Evolutionary conservation across 2,113 vertebrate genomes (phyloP).

Genomic region (Anolis carolinensis): DNA sequence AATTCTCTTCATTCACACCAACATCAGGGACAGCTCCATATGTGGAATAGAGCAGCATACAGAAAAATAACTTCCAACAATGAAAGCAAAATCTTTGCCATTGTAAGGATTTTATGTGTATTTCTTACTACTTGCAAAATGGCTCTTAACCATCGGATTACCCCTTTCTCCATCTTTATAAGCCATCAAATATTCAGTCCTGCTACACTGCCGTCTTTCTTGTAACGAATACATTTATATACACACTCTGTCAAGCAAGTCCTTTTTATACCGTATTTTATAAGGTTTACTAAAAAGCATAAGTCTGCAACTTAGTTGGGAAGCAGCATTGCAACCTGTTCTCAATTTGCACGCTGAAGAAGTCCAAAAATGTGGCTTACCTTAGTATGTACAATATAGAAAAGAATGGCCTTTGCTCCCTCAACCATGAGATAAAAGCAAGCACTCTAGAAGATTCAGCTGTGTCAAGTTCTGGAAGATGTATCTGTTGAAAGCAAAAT

Average conservation of each 20-base stretch:
- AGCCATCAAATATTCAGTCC: not conserved
- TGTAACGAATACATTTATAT: not conserved
- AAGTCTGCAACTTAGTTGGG: not conserved
- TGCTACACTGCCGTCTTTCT: not conserved
- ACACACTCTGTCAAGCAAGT: not conserved
- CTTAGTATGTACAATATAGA: constrained; percentile 89
- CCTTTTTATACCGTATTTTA: not conserved
- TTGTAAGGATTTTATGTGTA: no score
- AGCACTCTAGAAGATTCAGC: constrained; percentile 87
- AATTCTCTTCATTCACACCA: no score
- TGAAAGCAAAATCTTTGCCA: no score
- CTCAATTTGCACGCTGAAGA: not conserved
- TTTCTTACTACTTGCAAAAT: no score
- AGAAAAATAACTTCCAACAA: no score
- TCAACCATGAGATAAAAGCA: constrained; percentile 90
- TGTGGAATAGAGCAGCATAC: no score
- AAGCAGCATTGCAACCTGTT: not conserved
- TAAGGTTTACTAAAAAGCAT: not conserved
- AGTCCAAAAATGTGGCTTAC: constrained; percentile 71
- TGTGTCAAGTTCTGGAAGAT: constrained; percentile 92
- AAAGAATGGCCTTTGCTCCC: constrained; percentile 93
- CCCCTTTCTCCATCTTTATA: not conserved
- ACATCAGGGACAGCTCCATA: no score
- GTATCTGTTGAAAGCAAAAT: constrained; percentile 74
- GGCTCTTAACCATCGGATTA: no score